A percentile compares a stretch with the other conserved stretches of the same genome.
These are phyloP conservation scores for Cerastoderma edule DNA, from an alignment of 2,888 invertebrate genomes.

Conservation along the genomic window DNA sequence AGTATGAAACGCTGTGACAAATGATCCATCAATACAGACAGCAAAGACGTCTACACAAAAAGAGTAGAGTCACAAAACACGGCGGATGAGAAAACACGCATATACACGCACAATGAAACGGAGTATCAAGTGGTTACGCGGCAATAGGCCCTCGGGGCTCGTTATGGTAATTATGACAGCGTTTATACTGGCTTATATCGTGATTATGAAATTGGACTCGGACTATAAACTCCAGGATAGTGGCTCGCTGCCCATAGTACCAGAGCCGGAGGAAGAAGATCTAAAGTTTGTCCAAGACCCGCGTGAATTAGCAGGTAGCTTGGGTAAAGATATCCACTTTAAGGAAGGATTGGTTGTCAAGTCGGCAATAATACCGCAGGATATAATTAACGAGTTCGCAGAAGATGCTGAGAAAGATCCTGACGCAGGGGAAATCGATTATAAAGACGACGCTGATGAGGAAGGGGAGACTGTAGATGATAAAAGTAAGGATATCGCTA, in stretches of 20 bases:
- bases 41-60: background rate
- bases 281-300: too few species aligned
- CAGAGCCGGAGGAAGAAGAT: too few species aligned
- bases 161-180: slow-evolving; percentile 25
- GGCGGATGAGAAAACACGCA: too few species aligned
- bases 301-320: too few species aligned
- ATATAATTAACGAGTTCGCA: slow-evolving; percentile 20
- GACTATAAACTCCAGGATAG: too few species aligned
- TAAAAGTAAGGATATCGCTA: background rate
- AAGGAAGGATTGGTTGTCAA: background rate
- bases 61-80: background rate
- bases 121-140: slow-evolving; percentile 3
- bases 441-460: background rate
- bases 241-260: too few species aligned
- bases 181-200: slow-evolving; percentile 36
- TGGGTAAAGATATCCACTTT: background rate
- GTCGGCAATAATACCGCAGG: background rate
- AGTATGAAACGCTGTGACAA: background rate
- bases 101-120: slow-evolving; percentile 21
- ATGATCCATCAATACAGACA: background rate
- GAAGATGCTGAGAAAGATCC: background rate
- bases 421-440: background rate
- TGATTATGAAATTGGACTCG: slow-evolving; percentile 37
- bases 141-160: slow-evolving; percentile 35
- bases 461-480: background rate